Percentiles rank a stretch among this genome's conserved stretches.
These are phyloP conservation scores for Drosophila eohydei DNA, from an alignment of 2,888 invertebrate genomes.

Conservation along the genomic window DNA sequence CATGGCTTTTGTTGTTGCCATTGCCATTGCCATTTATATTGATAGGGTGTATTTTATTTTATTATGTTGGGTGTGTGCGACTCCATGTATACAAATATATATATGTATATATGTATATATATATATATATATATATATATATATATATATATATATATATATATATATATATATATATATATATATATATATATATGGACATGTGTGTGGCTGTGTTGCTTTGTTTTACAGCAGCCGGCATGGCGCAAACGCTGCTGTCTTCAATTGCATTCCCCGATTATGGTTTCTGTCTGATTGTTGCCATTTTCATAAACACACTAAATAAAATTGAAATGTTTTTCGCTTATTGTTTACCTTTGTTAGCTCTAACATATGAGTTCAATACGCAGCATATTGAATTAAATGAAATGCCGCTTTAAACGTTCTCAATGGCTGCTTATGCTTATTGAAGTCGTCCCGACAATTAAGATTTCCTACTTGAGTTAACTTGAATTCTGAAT, in stretches of 20 bases:
- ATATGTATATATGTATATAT: slow-evolving; percentile 7
- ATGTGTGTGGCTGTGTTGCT: slow-evolving; percentile 16
- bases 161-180: not conserved
- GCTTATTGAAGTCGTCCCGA: not conserved
- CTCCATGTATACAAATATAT: slow-evolving; percentile 1
- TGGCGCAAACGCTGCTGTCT: slow-evolving; percentile 58
- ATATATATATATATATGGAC: slow-evolving; percentile 4
- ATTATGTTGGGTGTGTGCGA: slow-evolving; percentile 35
- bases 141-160: slow-evolving; percentile 5
- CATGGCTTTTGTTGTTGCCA: slow-evolving; percentile 42
- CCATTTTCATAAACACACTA: slow-evolving; percentile 68
- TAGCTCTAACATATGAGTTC: slow-evolving; percentile 16
- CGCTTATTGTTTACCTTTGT: slow-evolving; percentile 57
- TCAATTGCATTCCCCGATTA: slow-evolving; percentile 52
- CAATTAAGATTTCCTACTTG: not conserved
- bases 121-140: slow-evolving; percentile 3
- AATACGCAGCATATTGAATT: slow-evolving; percentile 42
- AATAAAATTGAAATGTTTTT: slow-evolving; percentile 55
- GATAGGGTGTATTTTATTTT: slow-evolving; percentile 80
- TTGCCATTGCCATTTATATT: slow-evolving; percentile 73
- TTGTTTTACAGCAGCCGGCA: slow-evolving; percentile 26
- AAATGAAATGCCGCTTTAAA: not conserved
- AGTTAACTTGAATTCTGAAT: not conserved
- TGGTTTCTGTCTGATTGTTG: slow-evolving; percentile 78
- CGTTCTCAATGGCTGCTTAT: not conserved